A percentile compares a stretch with the other conserved stretches of the same genome.
These are phyloP conservation scores for Elgaria multicarinata DNA, from an alignment of 2,113 vertebrate species.

Conservation along the genomic window DNA sequence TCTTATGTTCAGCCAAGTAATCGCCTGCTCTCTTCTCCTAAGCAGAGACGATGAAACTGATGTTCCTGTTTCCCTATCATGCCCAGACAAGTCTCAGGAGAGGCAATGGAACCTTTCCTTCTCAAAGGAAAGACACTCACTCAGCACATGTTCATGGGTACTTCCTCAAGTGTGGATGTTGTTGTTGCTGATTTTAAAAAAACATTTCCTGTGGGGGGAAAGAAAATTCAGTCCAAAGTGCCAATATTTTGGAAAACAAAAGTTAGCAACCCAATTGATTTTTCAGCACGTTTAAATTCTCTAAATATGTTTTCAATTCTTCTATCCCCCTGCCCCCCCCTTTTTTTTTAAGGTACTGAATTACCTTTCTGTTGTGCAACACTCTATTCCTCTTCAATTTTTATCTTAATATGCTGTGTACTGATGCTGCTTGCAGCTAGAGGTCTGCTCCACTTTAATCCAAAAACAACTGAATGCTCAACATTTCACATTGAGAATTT, in stretches of 20 bases:
- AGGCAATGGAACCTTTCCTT: not conserved
- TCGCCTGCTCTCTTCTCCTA: not conserved
- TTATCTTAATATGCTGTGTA: constrained; percentile 37
- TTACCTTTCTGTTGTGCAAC: not conserved
- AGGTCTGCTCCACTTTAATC: constrained; percentile 54
- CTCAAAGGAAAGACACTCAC: not conserved
- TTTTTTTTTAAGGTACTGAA: not conserved
- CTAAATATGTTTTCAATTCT: constrained; percentile 21
- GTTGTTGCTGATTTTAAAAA: no score
- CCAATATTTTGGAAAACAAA: constrained; percentile 7
- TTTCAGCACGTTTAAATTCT: constrained; percentile 57
- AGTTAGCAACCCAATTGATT: constrained; percentile 53
- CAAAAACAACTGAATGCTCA: constrained; percentile 46
- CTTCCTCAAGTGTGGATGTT: not conserved
- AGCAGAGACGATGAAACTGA: not conserved
- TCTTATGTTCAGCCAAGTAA: not conserved
- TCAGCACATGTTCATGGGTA: not conserved
- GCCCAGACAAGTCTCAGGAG: not conserved
- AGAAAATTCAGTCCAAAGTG: not conserved
- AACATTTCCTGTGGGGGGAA: no score
- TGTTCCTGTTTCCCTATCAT: no score
- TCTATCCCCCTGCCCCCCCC: not conserved
- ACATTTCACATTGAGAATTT: not conserved
- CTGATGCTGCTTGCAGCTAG: constrained; percentile 47
- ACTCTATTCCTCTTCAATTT: constrained; percentile 22